Conservation (phyloP, 2,888 invertebrate species). For the Aleiodes testaceus region DNA sequence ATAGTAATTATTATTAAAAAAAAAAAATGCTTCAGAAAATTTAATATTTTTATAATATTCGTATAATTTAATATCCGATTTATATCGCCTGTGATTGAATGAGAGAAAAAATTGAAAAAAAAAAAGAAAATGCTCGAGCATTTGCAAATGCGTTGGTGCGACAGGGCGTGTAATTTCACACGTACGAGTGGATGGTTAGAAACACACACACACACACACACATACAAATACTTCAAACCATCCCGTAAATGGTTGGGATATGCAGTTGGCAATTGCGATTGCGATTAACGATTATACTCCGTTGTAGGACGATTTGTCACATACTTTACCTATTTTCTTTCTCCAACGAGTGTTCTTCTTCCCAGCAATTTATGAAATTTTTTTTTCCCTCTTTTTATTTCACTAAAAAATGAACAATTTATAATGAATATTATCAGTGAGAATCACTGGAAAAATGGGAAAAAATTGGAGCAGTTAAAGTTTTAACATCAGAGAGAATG, state of each 20-base stretch:
- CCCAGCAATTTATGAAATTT: conserved; percentile 18
- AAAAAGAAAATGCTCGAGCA: neutral
- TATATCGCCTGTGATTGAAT: neutral
- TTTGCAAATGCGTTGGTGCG: conserved; percentile 16
- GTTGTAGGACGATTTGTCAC: conserved; percentile 14
- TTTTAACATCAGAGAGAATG: too few relatives aligned
- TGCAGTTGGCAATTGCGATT: conserved; percentile 19
- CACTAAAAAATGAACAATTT: too few relatives aligned
- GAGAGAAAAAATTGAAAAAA: neutral
- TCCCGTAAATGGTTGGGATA: conserved; percentile 24
- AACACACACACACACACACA: conserved; percentile 5
- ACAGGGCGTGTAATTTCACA: conserved; percentile 20
- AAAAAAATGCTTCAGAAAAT: too few relatives aligned
- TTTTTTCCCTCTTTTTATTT: conserved; percentile 1
- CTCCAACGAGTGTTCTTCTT: neutral
- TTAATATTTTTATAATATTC: too few relatives aligned
- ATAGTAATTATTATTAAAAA: too few relatives aligned
- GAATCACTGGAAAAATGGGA: too few relatives aligned
- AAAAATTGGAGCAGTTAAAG: too few relatives aligned
- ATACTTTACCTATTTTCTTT: conserved; percentile 27
- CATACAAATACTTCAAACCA: conserved; percentile 9
- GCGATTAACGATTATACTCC: conserved; percentile 31
- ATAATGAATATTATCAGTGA: neutral
- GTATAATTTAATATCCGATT: neutral
- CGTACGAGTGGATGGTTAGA: neutral